A percentile compares a stretch with the other conserved stretches of the same genome.
Evolutionary conservation across 2,797 vertebrate genomes (phyloP).

Genomic region (Morus bassanus): DNA sequence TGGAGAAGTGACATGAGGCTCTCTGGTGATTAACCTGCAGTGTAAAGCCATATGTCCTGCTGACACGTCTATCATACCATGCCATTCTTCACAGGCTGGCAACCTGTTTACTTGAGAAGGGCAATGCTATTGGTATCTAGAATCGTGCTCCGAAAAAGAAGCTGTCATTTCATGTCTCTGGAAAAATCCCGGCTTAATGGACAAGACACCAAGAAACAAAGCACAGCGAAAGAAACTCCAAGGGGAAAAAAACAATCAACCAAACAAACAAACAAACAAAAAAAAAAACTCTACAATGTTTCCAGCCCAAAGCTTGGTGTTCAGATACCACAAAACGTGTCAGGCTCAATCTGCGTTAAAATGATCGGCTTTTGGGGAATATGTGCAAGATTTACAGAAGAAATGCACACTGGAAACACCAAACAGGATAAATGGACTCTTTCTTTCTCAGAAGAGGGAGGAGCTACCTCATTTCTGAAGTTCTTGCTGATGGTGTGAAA

Average conservation of each 20-base stretch:
- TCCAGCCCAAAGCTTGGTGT: constrained; percentile 26
- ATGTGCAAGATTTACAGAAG: neutral
- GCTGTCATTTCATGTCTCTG: constrained; percentile 39
- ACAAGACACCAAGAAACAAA: constrained; percentile 47
- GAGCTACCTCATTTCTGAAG: neutral
- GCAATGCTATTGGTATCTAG: constrained; percentile 39
- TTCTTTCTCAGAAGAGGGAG: neutral
- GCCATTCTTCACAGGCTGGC: neutral
- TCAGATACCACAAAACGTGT: constrained; percentile 31
- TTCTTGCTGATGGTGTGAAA: neutral
- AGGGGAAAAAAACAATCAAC: neutral
- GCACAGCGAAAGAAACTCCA: constrained; percentile 34
- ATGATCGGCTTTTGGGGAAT: neutral
- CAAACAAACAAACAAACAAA: neutral
- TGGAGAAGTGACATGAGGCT: constrained; percentile 11
- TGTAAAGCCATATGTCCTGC: constrained; percentile 32
- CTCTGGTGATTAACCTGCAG: constrained; percentile 48
- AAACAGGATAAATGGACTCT: neutral
- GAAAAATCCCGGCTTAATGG: constrained; percentile 37
- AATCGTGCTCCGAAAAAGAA: neutral
- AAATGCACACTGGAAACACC: neutral
- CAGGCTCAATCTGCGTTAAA: constrained; percentile 10
- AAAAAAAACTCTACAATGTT: neutral
- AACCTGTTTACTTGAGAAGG: constrained; percentile 22
- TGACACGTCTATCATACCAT: neutral